Evolutionary conservation across 1,140 invertebrate genomes (phyloP), one percentile per base, ranked within the genome.

Genomic region (Drosophila takahashii): DNA sequence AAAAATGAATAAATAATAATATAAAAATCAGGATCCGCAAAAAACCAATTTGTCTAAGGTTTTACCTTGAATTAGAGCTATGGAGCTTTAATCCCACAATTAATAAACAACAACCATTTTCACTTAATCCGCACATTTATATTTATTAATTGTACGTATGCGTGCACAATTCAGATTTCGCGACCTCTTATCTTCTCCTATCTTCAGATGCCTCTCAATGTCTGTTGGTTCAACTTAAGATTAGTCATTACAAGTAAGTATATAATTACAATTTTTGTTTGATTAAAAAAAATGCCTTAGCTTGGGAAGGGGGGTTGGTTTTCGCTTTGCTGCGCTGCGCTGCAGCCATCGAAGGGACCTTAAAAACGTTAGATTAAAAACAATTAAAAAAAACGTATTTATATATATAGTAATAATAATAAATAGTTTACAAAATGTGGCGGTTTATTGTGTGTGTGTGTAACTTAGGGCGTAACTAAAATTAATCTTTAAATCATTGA

Each of bases 401-500:
- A 75, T 42, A 56, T 64, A 71, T 72, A 42, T 71, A 15, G 8
- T 37, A 27, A 62, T 65, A 62, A 45, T 16, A 80, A 77, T 81
- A 81, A 81, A 81, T 81, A 81, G 78, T 81, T 81, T 72, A 83
- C 70, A 84, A 47, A 48, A 26, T 58, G 41, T 61, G 44, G 39
- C 73, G 50, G 36, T 58, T 50, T 37, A 15, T 65, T 58, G 34
- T 70, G 36, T 57, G 26, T 56, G 59, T 50, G 29, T 29, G 41
- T 42, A 77, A 74, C 45, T 62, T 66, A 84, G 72, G 7, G 16
- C 26, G 61, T 51, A 69, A 67, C n/a, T 64, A 48, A 78, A 81
- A 71, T 54, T 81, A 86, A 60, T 51, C 27, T 52, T 53, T 70
- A 76, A 86, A 81, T 81, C 51, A 87, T 83, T 76, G 77, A 87